These are phyloP conservation scores for Probaryconus sp. DNA, from an alignment of 1,140 invertebrate species.

Conservation along the genomic window DNA sequence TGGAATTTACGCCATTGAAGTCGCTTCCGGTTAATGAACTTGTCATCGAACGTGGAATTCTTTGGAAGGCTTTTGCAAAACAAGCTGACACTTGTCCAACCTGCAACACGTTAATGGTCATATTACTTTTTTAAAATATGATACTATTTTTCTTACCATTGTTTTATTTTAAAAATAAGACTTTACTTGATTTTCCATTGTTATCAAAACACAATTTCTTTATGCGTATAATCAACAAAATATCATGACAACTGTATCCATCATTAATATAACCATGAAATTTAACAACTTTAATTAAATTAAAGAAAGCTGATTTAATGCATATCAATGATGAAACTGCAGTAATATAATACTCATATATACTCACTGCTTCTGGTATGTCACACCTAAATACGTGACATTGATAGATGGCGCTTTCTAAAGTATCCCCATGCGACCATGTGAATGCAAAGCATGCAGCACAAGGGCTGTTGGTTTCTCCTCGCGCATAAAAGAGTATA, in stretches of 20 bases:
- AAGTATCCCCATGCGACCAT: constrained; percentile 93
- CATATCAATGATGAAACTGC: no score
- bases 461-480: constrained; percentile 89
- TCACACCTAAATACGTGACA: constrained; percentile 98
- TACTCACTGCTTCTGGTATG: constrained; percentile 97
- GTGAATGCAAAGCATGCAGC: constrained; percentile 98
- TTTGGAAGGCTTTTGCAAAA: constrained; percentile 94
- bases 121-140: constrained; percentile 7
- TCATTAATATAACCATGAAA: no score
- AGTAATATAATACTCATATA: no score
- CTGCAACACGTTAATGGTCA: constrained; percentile 68
- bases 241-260: no score
- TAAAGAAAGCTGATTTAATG: neutral
- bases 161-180: no score
- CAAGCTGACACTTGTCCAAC: constrained; percentile 86
- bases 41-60: constrained; percentile 87
- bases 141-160: no score
- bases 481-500: constrained; percentile 96
- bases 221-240: no score
- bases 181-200: no score
- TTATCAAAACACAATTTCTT: no score
- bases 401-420: constrained; percentile 94
- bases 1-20: constrained; percentile 75
- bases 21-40: constrained; percentile 81
- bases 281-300: no score